phyloP scores from a whole-genome alignment of 1,140 invertebrate species.

The Laodelphax striatellus region DNA sequence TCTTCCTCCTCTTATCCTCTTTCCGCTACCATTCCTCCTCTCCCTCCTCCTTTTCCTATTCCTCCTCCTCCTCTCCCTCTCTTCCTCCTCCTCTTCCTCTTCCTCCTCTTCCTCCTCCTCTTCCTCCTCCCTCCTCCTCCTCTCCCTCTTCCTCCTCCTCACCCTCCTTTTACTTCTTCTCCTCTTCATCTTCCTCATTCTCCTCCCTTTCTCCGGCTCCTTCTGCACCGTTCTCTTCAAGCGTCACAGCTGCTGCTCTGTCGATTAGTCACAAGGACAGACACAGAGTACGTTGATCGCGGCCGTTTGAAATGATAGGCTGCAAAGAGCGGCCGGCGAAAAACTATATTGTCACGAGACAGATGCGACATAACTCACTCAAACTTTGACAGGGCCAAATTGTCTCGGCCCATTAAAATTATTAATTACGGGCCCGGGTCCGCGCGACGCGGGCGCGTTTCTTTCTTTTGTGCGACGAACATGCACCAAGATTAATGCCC shows the following conservation, averaged over 20 bases:
- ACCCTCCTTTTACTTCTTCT: background rate
- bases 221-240: background rate
- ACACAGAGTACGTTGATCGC: background rate
- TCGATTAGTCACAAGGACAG: background rate
- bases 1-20: slow-evolving; percentile 5
- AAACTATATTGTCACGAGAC: slow-evolving; percentile 9
- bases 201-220: slow-evolving; percentile 11
- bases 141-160: background rate
- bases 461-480: background rate
- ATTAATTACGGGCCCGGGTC: slow-evolving; percentile 15
- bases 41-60: slow-evolving; percentile 11
- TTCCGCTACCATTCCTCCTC: too few species aligned
- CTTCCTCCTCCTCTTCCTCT: background rate
- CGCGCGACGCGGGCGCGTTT: background rate
- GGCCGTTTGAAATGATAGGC: background rate
- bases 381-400: slow-evolving; percentile 15
- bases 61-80: background rate
- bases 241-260: background rate
- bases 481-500: slow-evolving; percentile 1
- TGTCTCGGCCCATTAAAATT: slow-evolving; percentile 18
- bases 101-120: background rate
- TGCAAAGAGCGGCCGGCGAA: background rate
- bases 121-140: too few species aligned
- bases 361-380: slow-evolving; percentile 21
- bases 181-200: background rate